Base-by-base conservation (phyloP, 2,113 vertebrate genomes). In the Ploceus nigricollis region DNA sequence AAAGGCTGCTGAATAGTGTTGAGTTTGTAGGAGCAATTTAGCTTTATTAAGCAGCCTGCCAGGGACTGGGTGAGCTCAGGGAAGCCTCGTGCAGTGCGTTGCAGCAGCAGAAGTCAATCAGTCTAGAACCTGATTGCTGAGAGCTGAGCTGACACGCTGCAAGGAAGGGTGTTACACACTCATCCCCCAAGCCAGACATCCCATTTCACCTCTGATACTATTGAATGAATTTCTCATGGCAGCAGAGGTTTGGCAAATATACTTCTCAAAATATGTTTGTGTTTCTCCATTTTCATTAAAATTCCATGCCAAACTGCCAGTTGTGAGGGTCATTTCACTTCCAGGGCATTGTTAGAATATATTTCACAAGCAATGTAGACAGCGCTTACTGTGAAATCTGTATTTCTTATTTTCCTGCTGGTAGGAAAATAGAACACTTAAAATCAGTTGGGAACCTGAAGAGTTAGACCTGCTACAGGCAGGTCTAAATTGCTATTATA, bases 41-140 rank as follows among this genome's bases (percentile, higher is more conserved):
- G 92, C 92, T 96, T 96, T 97, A 93, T 95, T 94, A 94, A 97
- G 88, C 96, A 94, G 95, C 85, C 15, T 60, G 96, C 80, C 91
- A 93, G 1, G 40, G 89, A 33, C 40, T 13, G 81, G 90, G 82
- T 1, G 40, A 91, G 93, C 83, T 42, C 23, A 89, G 96, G 81
- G 33, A 45, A 78, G 93, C 90, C 76, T 13, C 27, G 48, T 75
- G 64, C 81, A 81, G 82, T 3, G 31, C 11, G 6, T 7, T 83
- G 79, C 73, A 73, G 95, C 91, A 70, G 80, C 84, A 82, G 58
- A 37, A 51, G 80, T 37, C 71, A 33, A 19, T 87, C 96, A 45
- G 35, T 58, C 80, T 57, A 65, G 48, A 66, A 75, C 79, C 82
- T 66, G 76, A 82, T 53, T 50, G 30, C 58, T 8, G 24, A 51